Conservation (phyloP, 2,888 invertebrate genomes). For the Blastobasis adustella region DNA sequence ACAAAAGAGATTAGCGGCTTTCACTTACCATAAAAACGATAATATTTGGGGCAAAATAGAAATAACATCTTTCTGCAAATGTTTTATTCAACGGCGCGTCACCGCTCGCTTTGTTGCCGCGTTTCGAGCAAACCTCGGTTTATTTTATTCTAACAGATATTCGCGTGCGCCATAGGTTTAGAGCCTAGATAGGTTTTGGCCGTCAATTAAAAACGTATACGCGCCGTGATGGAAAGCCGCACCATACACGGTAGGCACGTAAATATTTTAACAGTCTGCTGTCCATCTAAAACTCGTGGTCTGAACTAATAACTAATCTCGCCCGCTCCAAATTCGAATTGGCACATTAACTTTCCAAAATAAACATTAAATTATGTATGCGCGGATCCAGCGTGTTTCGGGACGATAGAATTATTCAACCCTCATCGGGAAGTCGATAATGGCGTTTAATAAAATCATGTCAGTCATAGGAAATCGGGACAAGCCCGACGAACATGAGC, state of each 20-base stretch:
- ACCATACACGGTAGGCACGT: conserved; percentile 32
- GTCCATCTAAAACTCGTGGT: conserved; percentile 50
- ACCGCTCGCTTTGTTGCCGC: no score
- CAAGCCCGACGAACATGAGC: conserved; percentile 70
- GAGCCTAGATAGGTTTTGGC: no score
- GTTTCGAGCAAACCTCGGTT: no score
- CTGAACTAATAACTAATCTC: conserved; percentile 52
- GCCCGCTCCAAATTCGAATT: conserved; percentile 48
- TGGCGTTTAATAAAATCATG: conserved; percentile 70
- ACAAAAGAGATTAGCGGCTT: conserved; percentile 56
- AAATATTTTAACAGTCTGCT: conserved; percentile 51
- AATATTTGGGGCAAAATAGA: no score
- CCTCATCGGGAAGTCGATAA: conserved; percentile 49
- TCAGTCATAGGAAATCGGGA: conserved; percentile 68
- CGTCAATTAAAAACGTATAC: conserved; percentile 46
- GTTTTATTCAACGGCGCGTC: no score
- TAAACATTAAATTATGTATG: conserved; percentile 52
- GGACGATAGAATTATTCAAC: conserved; percentile 38
- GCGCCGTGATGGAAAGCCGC: conserved; percentile 45
- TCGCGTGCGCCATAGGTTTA: no score
- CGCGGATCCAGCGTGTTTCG: conserved; percentile 24
- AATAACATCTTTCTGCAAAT: no score
- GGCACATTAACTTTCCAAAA: conserved; percentile 50
- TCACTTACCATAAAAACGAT: no score
- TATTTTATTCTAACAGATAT: no score